Base-by-base conservation (phyloP, 2,888 invertebrate species). In the Nomada goodeniana region DNA sequence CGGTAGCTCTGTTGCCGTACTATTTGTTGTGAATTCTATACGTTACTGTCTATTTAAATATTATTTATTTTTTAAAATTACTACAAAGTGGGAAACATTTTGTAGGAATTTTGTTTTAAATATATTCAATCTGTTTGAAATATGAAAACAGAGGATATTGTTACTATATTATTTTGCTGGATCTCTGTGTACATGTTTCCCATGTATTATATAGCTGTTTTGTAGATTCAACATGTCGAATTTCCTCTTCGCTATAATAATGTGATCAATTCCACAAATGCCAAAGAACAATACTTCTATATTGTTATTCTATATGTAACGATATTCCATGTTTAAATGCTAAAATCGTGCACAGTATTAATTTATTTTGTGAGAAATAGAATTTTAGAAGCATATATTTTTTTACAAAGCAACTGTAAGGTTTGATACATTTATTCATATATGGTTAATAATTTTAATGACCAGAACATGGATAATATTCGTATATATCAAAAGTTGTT, bases 201-300 rank as follows among this genome's bases (percentile, higher is more conserved):
- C 47, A 47, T 47, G 13, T 47, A 15, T 47, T 47, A 47, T 47
- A 47, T 47, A 47, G 47, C 15, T 47, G 3, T 47, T 47, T 47
- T 47, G 11, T 11, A 47, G 47, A 47, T 47, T 15, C 15, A 15
- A 15, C 47, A 0, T 47, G 15, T 47, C 15, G 47, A 47, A 11
- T 11, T 47, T 47, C 15, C 47, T 15, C 47, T 7, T 36, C 1
- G 36, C 36, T 36, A 36, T 7, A 36, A 36, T 5, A 36, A 36
- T 36, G 36, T 36, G 36, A 36, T 36, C 36, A 36, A 36, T 36
- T 36, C 36, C 7, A 20, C 3, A 29, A 52, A 83, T 67, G 47
- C 77, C 83, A 83, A 83, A 83, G 77, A 73, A 52, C 11, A 69
- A 72, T 70, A 65, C 20, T 76, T 64, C 18, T 50, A 47, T 60